Evolutionary conservation across 2,888 invertebrate species (phyloP), one percentile per base, ranked within the genome.

Genomic region (Malacosoma neustria): DNA sequence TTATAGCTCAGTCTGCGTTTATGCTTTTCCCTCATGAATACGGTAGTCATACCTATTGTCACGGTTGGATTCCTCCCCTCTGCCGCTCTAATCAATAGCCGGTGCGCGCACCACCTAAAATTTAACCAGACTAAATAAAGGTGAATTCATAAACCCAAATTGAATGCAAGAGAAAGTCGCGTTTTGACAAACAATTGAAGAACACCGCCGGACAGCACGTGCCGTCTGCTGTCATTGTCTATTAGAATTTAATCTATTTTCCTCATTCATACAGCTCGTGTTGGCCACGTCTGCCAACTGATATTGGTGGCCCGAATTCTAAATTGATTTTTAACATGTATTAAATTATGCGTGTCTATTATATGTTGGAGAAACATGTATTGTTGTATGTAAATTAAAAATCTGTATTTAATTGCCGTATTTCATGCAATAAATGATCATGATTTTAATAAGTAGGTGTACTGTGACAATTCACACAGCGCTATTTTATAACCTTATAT

Each of bases 21-120:
- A n/a, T n/a, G n/a, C n/a, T 48, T 47, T 45, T 55, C 49, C 48
- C 49, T 51, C 47, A 51, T 52, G 46, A 49, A 51, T 54, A 52
- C 45, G 44, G 55, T 43, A 46, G 48, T n/a, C 42, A 48, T 47
- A 48, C 41, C 46, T 43, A 53, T 31, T 49, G 69, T 63, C 61
- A 70, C 62, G 69, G 61, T 67, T 62, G 66, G 70, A 68, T 72
- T 69, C 72, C 76, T 68, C 73, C 80, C 77, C 73, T 73, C 65
- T 57, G 68, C 64, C 61, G 65, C 57, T 54, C 63, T 61, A 57
- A 77, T 80, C 80, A 77, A 80, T 80, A 79, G 71, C 51, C 43
- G 41, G 41, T 41, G 42, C 44, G 43, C 30, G 41, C 51, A 62
- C 57, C 60, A 62, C 61, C 55, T 57, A 22, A 22, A 22, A 22